phyloP scores from a whole-genome alignment of 1,140 invertebrate genomes.

The Muscidifurax raptorellus region DNA sequence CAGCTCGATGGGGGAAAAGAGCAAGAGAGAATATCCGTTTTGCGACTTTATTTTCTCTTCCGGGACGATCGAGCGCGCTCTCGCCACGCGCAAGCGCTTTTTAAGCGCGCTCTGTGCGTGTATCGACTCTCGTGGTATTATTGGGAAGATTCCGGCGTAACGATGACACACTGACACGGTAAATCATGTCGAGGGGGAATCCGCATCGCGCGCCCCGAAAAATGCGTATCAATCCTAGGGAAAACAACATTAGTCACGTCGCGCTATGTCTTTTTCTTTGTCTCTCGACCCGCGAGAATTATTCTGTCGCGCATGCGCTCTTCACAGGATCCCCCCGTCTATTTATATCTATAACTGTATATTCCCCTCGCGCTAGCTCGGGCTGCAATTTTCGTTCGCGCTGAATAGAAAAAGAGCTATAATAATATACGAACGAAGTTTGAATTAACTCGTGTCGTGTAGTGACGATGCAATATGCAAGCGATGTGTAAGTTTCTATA shows the following conservation, averaged over 20 bases:
- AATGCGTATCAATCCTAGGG: not conserved
- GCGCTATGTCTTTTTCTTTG: too few relatives aligned
- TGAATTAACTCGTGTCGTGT: not conserved
- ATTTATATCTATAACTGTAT: too few relatives aligned
- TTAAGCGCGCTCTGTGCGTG: too few relatives aligned
- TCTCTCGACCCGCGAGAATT: too few relatives aligned
- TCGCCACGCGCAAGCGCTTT: not conserved
- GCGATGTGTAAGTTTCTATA: not conserved
- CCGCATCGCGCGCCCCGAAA: not conserved
- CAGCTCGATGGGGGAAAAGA: not conserved
- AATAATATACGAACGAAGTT: too few relatives aligned
- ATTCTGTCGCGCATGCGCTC: too few relatives aligned
- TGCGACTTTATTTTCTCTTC: constrained; percentile 39
- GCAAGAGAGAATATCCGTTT: constrained; percentile 32
- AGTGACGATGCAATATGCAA: not conserved
- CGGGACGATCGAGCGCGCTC: not conserved
- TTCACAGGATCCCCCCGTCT: too few relatives aligned
- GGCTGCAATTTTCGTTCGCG: too few relatives aligned
- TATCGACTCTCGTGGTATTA: not conserved
- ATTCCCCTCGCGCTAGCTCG: too few relatives aligned
- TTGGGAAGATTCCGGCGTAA: constrained; percentile 17
- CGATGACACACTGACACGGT: constrained; percentile 20
- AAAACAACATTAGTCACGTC: not conserved
- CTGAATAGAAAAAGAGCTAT: too few relatives aligned
- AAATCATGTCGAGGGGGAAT: constrained; percentile 16